Evolutionary conservation across 2,797 vertebrate genomes (phyloP).

Genomic region (Diglossa cyanea): DNA sequence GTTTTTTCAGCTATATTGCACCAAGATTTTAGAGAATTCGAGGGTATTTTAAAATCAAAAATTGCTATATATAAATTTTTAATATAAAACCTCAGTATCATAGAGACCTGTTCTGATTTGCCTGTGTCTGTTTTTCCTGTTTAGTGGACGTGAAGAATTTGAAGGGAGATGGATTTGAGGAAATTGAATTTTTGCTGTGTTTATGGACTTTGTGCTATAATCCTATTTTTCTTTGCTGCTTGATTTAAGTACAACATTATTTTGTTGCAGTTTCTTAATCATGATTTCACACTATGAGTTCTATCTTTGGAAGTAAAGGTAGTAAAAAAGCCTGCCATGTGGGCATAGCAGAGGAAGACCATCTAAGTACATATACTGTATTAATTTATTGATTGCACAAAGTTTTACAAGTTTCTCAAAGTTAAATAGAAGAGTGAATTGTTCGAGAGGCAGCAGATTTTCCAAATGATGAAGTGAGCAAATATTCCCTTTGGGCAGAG

Average conservation of each 20-base stretch:
- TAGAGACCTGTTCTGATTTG: background rate
- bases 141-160: background rate
- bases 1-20: background rate
- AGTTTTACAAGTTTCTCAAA: conserved; percentile 70
- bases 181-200: background rate
- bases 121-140: background rate
- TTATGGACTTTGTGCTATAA: background rate
- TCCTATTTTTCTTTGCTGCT: background rate
- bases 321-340: background rate
- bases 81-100: background rate
- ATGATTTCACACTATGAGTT: background rate
- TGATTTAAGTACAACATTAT: background rate
- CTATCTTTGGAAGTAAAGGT: background rate
- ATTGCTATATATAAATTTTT: background rate
- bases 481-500: conserved; percentile 67
- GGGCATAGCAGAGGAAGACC: background rate
- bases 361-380: background rate
- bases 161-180: background rate
- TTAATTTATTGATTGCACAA: background rate
- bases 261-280: background rate
- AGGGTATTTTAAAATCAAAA: background rate
- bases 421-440: conserved; percentile 66
- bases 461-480: conserved; percentile 72
- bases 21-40: background rate
- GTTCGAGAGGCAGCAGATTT: conserved; percentile 68